Evolutionary conservation across 1,140 invertebrate species (phyloP), one percentile per base, ranked within the genome.

Genomic region (Trachymyrmex cornetzi): DNA sequence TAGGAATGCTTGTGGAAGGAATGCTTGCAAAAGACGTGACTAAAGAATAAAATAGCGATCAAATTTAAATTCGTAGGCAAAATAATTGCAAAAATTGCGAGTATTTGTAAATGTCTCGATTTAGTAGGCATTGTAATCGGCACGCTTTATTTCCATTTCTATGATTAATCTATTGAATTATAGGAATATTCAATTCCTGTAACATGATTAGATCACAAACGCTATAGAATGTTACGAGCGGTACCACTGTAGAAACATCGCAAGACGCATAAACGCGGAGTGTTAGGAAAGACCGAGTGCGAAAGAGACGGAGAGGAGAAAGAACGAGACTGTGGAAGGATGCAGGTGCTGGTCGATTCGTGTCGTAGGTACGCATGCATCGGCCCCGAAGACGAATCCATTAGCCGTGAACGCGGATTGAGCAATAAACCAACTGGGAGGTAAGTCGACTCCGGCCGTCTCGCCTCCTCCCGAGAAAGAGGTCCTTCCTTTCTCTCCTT

Each of bases 351-450:
- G 87, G 87, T 79, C 85, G 84, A 90, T 91, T 84, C 84, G 69
- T 89, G 89, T 88, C 87, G 63, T 85, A 85, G 88, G 87, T 90
- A 90, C 77, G 82, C 77, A 82, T 88, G 89, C 84, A 88, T 90
- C 89, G 89, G 85, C 53, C 71, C 87, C 87, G 86, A 91, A 93
- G 94, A 95, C 93, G 93, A 95, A 95, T 95, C 94, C 94, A 95
- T 95, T 95, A 95, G 93, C 88, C 88, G 91, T 90, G 90, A 93
- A 92, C 91, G 92, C 92, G 93, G 92, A 95, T 95, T 95, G 94
- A 95, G 94, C 92, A 94, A 95, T 95, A 95, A 95, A 95, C 94
- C 94, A 94, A 95, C 93, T 93, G 93, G 94, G 94, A 95, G 94
- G 94, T 94, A 95, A 94, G 93, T 93, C 93, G 92, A 91, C 88